These are phyloP conservation scores for Cynaeus angustus DNA, from an alignment of 2,888 invertebrate species.

Conservation along the genomic window DNA sequence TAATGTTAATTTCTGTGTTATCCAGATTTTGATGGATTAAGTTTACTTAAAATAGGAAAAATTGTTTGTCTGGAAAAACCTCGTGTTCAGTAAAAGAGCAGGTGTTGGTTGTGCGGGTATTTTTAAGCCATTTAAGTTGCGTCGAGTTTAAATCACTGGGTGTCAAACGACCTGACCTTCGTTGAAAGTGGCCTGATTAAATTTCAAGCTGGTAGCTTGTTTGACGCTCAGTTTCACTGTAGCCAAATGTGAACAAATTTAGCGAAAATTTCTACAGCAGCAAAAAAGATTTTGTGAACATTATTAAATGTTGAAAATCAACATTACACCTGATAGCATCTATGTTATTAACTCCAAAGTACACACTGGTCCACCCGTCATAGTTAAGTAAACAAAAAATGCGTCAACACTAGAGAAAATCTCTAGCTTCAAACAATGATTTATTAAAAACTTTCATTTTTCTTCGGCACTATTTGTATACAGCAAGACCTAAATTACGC, in stretches of 20 bases:
- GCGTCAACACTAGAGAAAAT: too few relatives aligned
- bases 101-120: constrained; percentile 26
- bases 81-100: constrained; percentile 2
- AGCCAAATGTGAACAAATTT: background rate
- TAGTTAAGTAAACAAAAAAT: too few relatives aligned
- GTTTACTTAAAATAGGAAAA: background rate
- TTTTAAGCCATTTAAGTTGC: constrained; percentile 17
- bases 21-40: background rate
- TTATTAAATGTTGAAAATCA: too few relatives aligned
- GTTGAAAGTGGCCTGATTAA: constrained; percentile 9
- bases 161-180: constrained; percentile 21
- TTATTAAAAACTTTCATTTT: constrained; percentile 8
- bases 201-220: background rate
- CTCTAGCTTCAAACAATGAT: background rate
- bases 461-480: background rate
- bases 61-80: background rate
- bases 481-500: constrained; percentile 4
- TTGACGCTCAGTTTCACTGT: background rate
- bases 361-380: too few relatives aligned
- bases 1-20: constrained; percentile 29
- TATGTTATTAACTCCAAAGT: too few relatives aligned
- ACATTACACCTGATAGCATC: too few relatives aligned
- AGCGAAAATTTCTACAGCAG: background rate
- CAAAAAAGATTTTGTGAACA: too few relatives aligned
- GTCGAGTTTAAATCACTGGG: constrained; percentile 23